Evolutionary conservation across 1,140 invertebrate genomes (phyloP), one percentile per base, ranked within the genome.

Genomic region (Rhagoletis zephyria): DNA sequence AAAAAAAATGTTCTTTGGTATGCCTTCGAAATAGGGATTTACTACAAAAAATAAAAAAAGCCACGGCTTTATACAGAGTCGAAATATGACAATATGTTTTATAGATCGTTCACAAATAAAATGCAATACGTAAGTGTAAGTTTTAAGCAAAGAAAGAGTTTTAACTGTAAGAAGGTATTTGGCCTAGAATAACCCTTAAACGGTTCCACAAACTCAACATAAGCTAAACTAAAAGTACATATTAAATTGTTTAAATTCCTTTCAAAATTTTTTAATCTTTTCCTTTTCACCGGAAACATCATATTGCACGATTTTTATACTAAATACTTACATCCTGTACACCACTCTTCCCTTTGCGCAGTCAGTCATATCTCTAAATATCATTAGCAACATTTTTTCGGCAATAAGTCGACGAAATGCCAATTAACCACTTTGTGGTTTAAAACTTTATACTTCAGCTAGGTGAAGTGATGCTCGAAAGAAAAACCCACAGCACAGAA

Each of bases 361-460:
- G 51, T 10, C 74, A 51, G 51, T 51, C 48, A 81, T 59, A 19
- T n/a, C 74, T 81, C 74, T 81, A 59, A 14, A 19, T 0, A 45
- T 81, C 48, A 81, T 81, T 81, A 81, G 74, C 74, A 81, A 30
- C 56, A 81, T 56, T 81, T 81, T 81, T 45, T 56, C 30, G 3
- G 45, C 16, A n/a, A 30, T 16, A 81, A 81, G 48, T 48, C 74
- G 74, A 81, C 74, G 74, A 81, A 81, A 81, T 81, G 19, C 74
- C 74, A 81, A 81, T 81, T 81, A 81, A 81, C 74, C 48, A 81
- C 74, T 81, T 81, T 81, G 74, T 81, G 74, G 74, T 59, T 81
- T 81, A 81, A n/a, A 81, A 81, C 5, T 81, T 81, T 59, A 81
- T 19, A 81, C 74, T 48, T 81, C n/a, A 3, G 48, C 9, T 10